These are phyloP conservation scores for Drosophila nr. perissopoda DNA, from an alignment of 2,888 invertebrate genomes.

Conservation along the genomic window DNA sequence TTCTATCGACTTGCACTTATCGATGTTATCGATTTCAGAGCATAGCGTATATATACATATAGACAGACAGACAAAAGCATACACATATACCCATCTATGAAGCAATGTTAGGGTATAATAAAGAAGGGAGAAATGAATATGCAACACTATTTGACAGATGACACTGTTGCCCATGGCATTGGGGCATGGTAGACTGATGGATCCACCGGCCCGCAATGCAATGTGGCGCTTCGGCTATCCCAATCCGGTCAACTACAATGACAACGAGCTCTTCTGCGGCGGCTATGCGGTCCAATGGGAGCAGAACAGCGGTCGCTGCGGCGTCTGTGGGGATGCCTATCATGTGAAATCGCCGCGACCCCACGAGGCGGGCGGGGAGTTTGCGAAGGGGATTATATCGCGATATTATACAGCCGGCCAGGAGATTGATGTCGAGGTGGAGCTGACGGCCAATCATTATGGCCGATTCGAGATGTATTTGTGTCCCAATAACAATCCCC, in stretches of 20 bases:
- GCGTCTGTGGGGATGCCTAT: constrained; percentile 95
- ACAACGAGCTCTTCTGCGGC: constrained; percentile 97
- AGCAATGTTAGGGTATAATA: background rate
- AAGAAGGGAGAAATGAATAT: background rate
- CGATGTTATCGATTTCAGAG: background rate
- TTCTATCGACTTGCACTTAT: background rate
- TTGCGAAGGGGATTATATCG: constrained; percentile 93
- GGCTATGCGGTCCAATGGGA: constrained; percentile 96
- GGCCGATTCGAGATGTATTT: constrained; percentile 94
- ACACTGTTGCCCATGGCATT: constrained; percentile 83
- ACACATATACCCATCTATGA: background rate
- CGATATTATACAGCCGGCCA: constrained; percentile 93
- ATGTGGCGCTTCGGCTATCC: constrained; percentile 98
- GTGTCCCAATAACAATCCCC: constrained; percentile 94
- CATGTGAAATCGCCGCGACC: constrained; percentile 90
- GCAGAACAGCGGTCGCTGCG: constrained; percentile 93
- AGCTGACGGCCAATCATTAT: constrained; percentile 95
- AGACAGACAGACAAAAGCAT: background rate
- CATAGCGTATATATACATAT: background rate
- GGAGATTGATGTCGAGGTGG: constrained; percentile 94
- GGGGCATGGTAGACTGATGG: constrained; percentile 95
- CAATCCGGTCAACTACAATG: constrained; percentile 97
- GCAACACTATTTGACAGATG: constrained; percentile 10
- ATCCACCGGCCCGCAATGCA: constrained; percentile 95
- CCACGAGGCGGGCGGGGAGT: constrained; percentile 95